Conservation (phyloP, 2,888 invertebrate species). For the Drosophila barbarae region DNA sequence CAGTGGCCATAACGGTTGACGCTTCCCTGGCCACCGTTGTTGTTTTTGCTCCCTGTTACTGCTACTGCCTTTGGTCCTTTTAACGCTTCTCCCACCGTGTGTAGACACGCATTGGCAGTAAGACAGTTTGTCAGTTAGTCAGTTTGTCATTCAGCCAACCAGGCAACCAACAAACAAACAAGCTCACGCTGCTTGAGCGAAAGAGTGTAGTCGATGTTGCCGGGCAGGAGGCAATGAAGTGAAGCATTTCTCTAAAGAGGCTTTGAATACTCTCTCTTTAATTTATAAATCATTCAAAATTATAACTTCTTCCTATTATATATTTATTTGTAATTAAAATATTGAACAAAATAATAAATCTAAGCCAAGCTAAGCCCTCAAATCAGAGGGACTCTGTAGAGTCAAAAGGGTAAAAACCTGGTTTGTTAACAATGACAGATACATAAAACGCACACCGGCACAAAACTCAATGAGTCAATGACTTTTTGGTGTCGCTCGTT, state of each 20-base stretch:
- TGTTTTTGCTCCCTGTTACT: conserved; percentile 31
- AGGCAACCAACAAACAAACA: conserved; percentile 61
- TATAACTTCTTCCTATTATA: too few species aligned
- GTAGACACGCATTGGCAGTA: conserved; percentile 55
- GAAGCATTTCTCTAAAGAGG: neutral
- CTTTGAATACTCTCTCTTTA: neutral
- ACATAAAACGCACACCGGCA: conserved; percentile 33
- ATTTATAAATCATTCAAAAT: neutral
- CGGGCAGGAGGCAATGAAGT: neutral
- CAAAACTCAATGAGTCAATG: conserved; percentile 69
- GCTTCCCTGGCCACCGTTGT: conserved; percentile 22
- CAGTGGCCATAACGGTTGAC: conserved; percentile 54
- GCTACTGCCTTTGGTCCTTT: conserved; percentile 1
- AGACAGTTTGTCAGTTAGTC: conserved; percentile 36
- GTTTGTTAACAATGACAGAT: conserved; percentile 7
- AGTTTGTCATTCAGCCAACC: conserved; percentile 34
- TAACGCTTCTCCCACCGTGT: conserved; percentile 45
- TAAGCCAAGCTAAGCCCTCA: too few species aligned
- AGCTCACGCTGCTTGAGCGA: conserved; percentile 57
- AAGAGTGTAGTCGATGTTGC: conserved; percentile 46
- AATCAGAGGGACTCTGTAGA: neutral
- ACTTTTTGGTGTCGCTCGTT: conserved; percentile 71
- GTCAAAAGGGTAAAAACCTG: conserved; percentile 7
- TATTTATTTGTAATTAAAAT: neutral
- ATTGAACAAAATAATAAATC: neutral